Percentiles rank a stretch among this genome's conserved stretches.
Evolutionary conservation across 2,888 invertebrate genomes (phyloP).

Genomic region (Ferdinandea cuprea): DNA sequence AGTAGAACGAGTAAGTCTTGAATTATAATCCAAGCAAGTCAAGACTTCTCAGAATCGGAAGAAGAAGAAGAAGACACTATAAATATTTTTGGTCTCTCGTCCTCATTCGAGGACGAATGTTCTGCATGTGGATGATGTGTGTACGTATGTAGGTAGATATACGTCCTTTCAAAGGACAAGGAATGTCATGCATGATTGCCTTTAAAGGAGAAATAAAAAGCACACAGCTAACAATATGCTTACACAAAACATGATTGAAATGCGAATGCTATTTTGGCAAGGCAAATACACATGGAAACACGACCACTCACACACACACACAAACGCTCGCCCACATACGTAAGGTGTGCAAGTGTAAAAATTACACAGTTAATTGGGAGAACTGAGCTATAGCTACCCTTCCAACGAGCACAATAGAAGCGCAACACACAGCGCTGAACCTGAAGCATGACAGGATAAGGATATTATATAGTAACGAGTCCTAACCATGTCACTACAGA

Average conservation of each 20-base stretch:
- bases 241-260: conserved; percentile 59
- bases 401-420: conserved; percentile 44
- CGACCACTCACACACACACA: neutral
- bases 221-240: conserved; percentile 42
- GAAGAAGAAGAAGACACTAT: conserved; percentile 29
- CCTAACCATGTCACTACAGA: conserved; percentile 65
- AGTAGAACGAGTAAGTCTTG: conserved; percentile 3
- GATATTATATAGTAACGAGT: conserved; percentile 48
- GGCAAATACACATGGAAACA: too few species aligned
- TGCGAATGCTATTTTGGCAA: conserved; percentile 70
- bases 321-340: too few species aligned
- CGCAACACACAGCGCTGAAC: conserved; percentile 26
- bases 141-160: too few species aligned
- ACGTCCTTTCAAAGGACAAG: conserved; percentile 11
- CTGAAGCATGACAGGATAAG: conserved; percentile 52
- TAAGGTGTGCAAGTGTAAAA: conserved; percentile 56
- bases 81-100: too few species aligned
- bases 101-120: too few species aligned
- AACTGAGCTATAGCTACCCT: conserved; percentile 49
- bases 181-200: conserved; percentile 31
- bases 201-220: conserved; percentile 18
- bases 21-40: conserved; percentile 35
- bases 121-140: conserved; percentile 6
- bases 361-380: conserved; percentile 69
- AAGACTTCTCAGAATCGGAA: conserved; percentile 23